Base-by-base conservation (phyloP, 2,113 vertebrate species). In the Puma concolor region DNA sequence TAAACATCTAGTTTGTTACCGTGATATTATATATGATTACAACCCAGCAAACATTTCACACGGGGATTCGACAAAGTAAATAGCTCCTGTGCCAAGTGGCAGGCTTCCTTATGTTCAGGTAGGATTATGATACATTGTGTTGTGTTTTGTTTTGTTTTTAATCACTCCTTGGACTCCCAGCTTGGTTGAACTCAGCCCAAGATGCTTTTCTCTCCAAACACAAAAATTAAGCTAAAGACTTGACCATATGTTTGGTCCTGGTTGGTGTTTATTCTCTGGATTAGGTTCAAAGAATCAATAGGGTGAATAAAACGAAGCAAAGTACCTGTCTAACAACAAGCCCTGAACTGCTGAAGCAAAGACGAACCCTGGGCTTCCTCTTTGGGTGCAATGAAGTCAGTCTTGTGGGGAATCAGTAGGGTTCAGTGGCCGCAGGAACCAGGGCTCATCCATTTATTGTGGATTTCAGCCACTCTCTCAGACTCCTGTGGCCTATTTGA, bases 181-280 rank as follows among this genome's bases (percentile, higher is more conserved):
- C 82, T 97, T 97, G 41, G 64, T 63, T 81, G 66, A 72, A 63
- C 71, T 85, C 11, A 88, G 74, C 88, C 81, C 64, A 95, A 93
- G 95, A 88, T 63, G 54, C 33, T 19, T 92, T 38, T 96, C 36
- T 84, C 54, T 98, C 77, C 77, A 92, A 88, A 97, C 95, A 74
- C 69, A 92, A 96, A 97, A 94, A 88, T 95, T 82, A 96, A 98
- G 85, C 97, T 88, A 82, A 96, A 96, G 84, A 92, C 27, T 67
- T 85, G 33, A 82, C 84, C 95, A 94, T 97, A 94, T 96, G 94
- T 88, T 92, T 95, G n/a, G 11, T 97, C 84, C 91, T 91, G 80
- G 84, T 94, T 94, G 90, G 83, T 95, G 88, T 93, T 95, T 87
- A 95, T 94, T 96, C 14, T 84, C 80, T 97, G 92, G 69, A 38